Conservation (phyloP, 1,140 invertebrate species). For the Heliothis subflexa region DNA sequence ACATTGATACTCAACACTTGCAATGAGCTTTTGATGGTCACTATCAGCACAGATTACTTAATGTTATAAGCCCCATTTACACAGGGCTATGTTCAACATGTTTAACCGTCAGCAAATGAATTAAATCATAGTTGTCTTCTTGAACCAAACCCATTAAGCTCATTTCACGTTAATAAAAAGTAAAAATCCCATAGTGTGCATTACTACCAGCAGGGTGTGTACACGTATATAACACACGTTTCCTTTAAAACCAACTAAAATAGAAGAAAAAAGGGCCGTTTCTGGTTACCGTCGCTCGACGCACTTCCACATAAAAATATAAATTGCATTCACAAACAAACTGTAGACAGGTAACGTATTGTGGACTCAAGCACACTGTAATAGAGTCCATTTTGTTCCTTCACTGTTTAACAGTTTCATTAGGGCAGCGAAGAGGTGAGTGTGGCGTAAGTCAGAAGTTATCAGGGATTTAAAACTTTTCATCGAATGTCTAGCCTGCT, state of each 20-base stretch:
- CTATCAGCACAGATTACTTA: too few relatives aligned
- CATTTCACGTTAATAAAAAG: too few relatives aligned
- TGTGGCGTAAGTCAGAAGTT: constrained; percentile 21
- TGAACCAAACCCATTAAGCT: too few relatives aligned
- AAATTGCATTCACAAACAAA: constrained; percentile 53
- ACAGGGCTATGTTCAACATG: too few relatives aligned
- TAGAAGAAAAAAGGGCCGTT: constrained; percentile 48
- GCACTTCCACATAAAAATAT: constrained; percentile 51
- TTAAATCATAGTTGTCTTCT: too few relatives aligned
- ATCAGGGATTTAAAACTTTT: not conserved
- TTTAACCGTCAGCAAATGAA: too few relatives aligned
- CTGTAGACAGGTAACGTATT: not conserved
- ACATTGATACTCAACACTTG: not conserved
- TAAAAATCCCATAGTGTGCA: not conserved
- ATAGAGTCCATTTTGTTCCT: constrained; percentile 10
- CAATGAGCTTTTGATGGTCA: too few relatives aligned
- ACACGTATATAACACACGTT: not conserved
- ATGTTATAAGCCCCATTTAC: too few relatives aligned
- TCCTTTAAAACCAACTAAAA: constrained; percentile 8
- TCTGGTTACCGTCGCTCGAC: constrained; percentile 50
- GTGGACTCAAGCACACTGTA: constrained; percentile 5
- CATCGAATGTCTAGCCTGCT: too few relatives aligned
- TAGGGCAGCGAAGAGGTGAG: constrained; percentile 2
- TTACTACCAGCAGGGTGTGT: not conserved
- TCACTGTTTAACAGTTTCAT: constrained; percentile 30